A percentile compares a stretch with the other conserved stretches of the same genome.
Conservation (phyloP, 2,888 invertebrate genomes). For the Sminthurinus aureus region DNA sequence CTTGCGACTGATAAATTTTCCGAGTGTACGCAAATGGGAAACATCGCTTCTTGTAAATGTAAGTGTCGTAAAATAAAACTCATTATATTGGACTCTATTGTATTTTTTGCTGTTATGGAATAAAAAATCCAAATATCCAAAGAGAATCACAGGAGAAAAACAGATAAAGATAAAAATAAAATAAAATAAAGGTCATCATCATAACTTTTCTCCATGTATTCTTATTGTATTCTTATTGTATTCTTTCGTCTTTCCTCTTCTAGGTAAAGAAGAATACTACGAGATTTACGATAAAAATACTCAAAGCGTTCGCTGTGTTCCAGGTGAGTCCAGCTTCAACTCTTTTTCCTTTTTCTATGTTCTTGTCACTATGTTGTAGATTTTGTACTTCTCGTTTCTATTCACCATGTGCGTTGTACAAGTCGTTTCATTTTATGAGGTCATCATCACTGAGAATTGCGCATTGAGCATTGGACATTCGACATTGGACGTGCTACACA, state of each 20-base stretch:
- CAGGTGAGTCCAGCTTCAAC: slow-evolving; percentile 50
- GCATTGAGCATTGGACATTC: background rate
- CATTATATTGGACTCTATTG: background rate
- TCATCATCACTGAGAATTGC: background rate
- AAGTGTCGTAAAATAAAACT: background rate
- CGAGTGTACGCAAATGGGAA: slow-evolving; percentile 46
- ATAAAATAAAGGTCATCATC: too few species aligned
- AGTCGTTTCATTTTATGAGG: background rate
- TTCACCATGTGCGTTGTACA: background rate
- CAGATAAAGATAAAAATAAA: too few species aligned
- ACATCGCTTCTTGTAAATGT: background rate
- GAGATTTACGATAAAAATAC: slow-evolving; percentile 52
- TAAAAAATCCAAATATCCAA: background rate
- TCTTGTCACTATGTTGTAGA: background rate
- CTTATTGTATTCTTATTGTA: background rate
- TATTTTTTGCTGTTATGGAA: background rate
- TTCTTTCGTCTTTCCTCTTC: background rate
- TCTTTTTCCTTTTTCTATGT: background rate
- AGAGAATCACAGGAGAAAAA: too few species aligned
- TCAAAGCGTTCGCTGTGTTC: slow-evolving; percentile 52
- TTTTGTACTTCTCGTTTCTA: background rate
- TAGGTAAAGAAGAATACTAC: slow-evolving; percentile 48
- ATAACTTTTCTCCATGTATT: background rate
- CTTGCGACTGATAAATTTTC: slow-evolving; percentile 52
- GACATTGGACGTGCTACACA: too few species aligned